phyloP scores from a whole-genome alignment of 2,797 vertebrate genomes.

The Eulemur albifrons region DNA sequence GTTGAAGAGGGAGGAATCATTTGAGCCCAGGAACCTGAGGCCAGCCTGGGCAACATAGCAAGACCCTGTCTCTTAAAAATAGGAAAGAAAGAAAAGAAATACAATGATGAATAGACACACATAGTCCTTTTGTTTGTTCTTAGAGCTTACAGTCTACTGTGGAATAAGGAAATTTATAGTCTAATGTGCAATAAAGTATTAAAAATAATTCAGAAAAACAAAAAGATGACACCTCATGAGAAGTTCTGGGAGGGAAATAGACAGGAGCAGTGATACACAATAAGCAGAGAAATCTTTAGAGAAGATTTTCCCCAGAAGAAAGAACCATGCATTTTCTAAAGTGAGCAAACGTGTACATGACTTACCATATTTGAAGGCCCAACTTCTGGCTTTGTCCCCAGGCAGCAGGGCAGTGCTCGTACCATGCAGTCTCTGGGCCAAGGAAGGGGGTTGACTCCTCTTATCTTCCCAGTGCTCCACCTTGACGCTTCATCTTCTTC shows the following conservation, averaged over 20 bases:
- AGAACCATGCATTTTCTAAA: neutral
- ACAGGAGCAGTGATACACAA: neutral
- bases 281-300: neutral
- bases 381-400: neutral
- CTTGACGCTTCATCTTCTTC: neutral
- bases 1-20: neutral
- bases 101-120: neutral
- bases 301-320: neutral
- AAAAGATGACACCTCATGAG: neutral
- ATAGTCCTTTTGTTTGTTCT: neutral
- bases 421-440: neutral
- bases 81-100: neutral
- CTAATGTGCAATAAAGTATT: neutral
- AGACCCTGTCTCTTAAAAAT: neutral
- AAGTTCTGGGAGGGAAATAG: neutral
- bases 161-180: neutral
- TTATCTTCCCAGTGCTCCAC: neutral
- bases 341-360: neutral
- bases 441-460: neutral
- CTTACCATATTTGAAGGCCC: neutral
- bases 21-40: neutral
- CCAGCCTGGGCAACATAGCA: neutral
- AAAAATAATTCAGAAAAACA: constrained; percentile 26
- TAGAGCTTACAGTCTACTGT: neutral
- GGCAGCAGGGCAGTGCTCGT: neutral